phyloP scores from a whole-genome alignment of 2,113 vertebrate species.

The Sorex araneus region DNA sequence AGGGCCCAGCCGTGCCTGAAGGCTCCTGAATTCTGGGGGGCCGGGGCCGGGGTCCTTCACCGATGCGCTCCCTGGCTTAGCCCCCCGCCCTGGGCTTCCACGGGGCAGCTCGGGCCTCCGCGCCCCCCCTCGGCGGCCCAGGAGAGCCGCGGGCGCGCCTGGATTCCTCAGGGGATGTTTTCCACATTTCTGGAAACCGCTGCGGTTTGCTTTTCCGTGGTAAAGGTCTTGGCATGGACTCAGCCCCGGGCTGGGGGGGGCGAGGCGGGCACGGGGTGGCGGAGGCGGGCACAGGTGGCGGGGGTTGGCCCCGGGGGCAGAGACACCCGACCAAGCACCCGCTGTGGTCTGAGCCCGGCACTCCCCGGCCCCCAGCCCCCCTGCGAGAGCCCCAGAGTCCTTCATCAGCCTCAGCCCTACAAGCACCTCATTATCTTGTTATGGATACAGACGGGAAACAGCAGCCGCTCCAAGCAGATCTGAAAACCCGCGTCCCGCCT shows the following conservation, averaged over 20 bases:
- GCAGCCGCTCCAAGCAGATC: conserved; percentile 59
- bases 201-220: conserved; percentile 82
- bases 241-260: background rate
- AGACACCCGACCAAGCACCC: conserved; percentile 57
- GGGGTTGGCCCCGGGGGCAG: conserved; percentile 21
- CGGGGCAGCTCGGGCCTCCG: background rate
- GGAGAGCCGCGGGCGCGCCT: conserved; percentile 67
- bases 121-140: background rate
- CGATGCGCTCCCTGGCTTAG: background rate
- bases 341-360: conserved; percentile 22
- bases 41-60: background rate
- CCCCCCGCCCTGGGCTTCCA: background rate
- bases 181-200: conserved; percentile 85
- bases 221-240: conserved; percentile 74
- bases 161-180: conserved; percentile 84
- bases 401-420: background rate
- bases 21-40: background rate
- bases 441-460: conserved; percentile 47
- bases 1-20: no score
- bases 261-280: no score
- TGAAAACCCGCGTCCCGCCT: conserved; percentile 5
- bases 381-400: conserved; percentile 32
- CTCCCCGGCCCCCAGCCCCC: no score
- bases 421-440: conserved; percentile 60
- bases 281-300: conserved; percentile 3